Evolutionary conservation across 2,797 vertebrate species (phyloP).

Genomic region (Falco cherrug): DNA sequence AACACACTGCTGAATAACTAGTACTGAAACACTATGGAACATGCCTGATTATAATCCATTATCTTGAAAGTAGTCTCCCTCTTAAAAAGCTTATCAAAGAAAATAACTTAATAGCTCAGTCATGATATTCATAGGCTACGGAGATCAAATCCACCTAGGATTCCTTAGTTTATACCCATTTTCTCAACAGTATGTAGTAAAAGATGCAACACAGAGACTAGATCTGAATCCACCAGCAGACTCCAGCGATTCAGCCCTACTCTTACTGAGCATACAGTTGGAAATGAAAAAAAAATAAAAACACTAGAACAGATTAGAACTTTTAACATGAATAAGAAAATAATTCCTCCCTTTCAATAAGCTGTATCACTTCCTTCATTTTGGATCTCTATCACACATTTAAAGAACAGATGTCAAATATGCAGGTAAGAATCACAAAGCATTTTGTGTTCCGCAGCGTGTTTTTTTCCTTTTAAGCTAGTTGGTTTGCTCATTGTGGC

Average conservation of each 20-base stretch:
- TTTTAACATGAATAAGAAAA: neutral
- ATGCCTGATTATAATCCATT: neutral
- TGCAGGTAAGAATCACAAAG: neutral
- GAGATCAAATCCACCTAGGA: neutral
- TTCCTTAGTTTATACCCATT: neutral
- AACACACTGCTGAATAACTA: neutral
- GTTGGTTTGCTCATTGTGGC: neutral
- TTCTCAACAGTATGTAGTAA: neutral
- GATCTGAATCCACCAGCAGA: neutral
- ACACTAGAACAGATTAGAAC: neutral
- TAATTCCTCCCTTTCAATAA: neutral
- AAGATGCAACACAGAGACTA: neutral
- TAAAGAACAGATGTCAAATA: neutral
- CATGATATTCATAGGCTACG: neutral
- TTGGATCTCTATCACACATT: neutral
- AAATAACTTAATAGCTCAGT: neutral
- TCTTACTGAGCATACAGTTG: neutral
- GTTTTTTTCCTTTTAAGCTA: neutral
- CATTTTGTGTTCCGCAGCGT: neutral
- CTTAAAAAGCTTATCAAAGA: slow-evolving; percentile 31
- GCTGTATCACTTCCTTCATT: neutral
- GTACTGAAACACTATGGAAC: neutral
- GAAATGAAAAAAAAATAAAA: neutral
- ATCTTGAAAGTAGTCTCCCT: neutral
- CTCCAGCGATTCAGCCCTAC: neutral